These are phyloP conservation scores for Drosophila mojavensis DNA, from an alignment of 1,140 invertebrate species.

Conservation along the genomic window DNA sequence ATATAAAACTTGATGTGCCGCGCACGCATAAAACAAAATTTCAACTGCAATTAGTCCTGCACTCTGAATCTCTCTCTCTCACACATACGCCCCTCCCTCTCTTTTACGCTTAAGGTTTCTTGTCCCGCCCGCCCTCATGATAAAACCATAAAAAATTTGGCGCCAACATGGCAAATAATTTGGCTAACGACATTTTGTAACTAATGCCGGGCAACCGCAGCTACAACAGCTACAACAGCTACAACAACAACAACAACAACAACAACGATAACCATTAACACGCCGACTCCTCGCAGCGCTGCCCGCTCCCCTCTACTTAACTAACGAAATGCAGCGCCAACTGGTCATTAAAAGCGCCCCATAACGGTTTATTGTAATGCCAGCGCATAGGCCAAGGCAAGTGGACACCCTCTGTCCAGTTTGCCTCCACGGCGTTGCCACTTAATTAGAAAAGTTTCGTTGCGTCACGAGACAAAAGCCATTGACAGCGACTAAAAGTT, in stretches of 20 bases:
- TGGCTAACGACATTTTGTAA: constrained; percentile 82
- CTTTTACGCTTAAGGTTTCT: background rate
- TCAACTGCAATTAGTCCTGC: constrained; percentile 77
- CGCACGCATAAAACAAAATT: constrained; percentile 76
- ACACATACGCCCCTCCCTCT: background rate
- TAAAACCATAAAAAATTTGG: constrained; percentile 78
- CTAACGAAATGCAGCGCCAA: constrained; percentile 63
- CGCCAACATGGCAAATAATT: constrained; percentile 81
- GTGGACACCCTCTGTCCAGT: constrained; percentile 40
- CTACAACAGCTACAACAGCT: constrained; percentile 28
- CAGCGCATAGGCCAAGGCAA: constrained; percentile 68
- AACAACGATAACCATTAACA: constrained; percentile 76
- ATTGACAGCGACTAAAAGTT: constrained; percentile 75
- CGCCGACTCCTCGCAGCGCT: constrained; percentile 37
- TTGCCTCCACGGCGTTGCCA: constrained; percentile 57
- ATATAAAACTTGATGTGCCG: constrained; percentile 70
- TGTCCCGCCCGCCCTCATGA: constrained; percentile 16
- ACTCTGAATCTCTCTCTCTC: constrained; percentile 7
- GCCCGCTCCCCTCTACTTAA: background rate
- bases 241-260: constrained; percentile 38
- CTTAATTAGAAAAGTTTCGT: constrained; percentile 81
- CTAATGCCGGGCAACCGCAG: constrained; percentile 69
- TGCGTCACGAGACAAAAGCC: constrained; percentile 77
- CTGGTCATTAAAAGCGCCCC: constrained; percentile 76
- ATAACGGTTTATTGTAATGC: constrained; percentile 81